Percentiles rank a stretch among this genome's conserved stretches.
phyloP scores from a whole-genome alignment of 2,888 invertebrate genomes.

The Meiosimyza decipiens region DNA sequence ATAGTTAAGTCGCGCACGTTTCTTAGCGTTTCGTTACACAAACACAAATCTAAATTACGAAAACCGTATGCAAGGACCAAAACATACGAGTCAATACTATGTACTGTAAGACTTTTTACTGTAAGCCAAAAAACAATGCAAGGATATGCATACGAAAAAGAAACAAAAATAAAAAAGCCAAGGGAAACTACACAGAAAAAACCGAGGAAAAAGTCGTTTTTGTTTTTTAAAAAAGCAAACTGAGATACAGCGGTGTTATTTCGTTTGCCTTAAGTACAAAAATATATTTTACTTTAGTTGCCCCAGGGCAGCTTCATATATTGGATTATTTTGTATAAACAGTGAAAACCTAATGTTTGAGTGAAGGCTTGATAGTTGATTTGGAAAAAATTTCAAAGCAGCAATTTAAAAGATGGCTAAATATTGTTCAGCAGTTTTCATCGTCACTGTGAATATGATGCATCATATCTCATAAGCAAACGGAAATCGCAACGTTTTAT shows the following conservation, averaged over 20 bases:
- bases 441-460: too few relatives aligned
- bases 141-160: conserved; percentile 16
- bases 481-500: conserved; percentile 27
- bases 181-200: neutral
- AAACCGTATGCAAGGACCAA: conserved; percentile 19
- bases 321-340: neutral
- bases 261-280: neutral
- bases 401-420: too few relatives aligned
- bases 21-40: conserved; percentile 23
- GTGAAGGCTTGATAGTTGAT: too few relatives aligned
- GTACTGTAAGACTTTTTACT: neutral
- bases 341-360: too few relatives aligned
- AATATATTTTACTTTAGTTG: neutral
- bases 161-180: conserved; percentile 2
- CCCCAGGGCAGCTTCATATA: conserved; percentile 10
- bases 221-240: neutral
- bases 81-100: conserved; percentile 1
- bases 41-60: conserved; percentile 17
- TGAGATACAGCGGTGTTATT: neutral
- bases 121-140: neutral
- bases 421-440: too few relatives aligned
- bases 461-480: conserved; percentile 26
- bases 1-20: conserved; percentile 51
- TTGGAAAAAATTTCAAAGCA: too few relatives aligned
- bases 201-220: neutral